Conservation (phyloP, 2,797 vertebrate species). For the Capromys pilorides region DNA sequence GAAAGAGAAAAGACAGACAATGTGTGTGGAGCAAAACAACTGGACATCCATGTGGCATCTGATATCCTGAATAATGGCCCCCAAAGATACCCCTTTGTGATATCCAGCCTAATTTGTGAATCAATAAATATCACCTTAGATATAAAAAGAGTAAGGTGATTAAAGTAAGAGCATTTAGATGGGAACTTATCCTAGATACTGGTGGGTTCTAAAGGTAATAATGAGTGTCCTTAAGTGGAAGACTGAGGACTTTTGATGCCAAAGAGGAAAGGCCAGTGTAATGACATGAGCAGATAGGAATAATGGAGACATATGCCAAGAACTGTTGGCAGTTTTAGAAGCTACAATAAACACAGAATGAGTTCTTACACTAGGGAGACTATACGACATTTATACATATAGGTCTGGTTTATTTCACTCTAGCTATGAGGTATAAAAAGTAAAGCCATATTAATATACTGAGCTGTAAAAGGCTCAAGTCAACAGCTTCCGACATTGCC, state of each 20-base stretch:
- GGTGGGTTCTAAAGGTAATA: not conserved
- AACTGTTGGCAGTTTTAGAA: not conserved
- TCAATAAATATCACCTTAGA: not conserved
- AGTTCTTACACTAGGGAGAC: no score
- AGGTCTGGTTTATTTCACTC: no score
- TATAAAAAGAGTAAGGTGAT: not conserved
- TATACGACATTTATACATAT: no score
- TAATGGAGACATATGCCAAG: not conserved
- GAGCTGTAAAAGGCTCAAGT: no score
- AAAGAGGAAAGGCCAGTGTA: not conserved
- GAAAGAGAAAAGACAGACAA: no score
- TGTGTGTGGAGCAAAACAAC: not conserved
- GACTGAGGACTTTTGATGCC: not conserved
- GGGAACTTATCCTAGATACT: conserved; percentile 8
- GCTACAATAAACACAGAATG: not conserved
- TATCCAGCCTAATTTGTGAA: not conserved
- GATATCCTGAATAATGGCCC: not conserved
- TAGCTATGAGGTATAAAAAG: no score
- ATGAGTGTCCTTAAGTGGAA: not conserved
- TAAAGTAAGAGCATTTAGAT: conserved; percentile 9
- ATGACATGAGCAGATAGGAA: not conserved
- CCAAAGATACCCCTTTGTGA: not conserved
- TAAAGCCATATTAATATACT: no score
- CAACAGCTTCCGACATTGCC: no score
- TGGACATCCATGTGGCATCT: not conserved